Evolutionary conservation across 2,797 vertebrate genomes (phyloP).

Genomic region (Bradypodion pumilum): DNA sequence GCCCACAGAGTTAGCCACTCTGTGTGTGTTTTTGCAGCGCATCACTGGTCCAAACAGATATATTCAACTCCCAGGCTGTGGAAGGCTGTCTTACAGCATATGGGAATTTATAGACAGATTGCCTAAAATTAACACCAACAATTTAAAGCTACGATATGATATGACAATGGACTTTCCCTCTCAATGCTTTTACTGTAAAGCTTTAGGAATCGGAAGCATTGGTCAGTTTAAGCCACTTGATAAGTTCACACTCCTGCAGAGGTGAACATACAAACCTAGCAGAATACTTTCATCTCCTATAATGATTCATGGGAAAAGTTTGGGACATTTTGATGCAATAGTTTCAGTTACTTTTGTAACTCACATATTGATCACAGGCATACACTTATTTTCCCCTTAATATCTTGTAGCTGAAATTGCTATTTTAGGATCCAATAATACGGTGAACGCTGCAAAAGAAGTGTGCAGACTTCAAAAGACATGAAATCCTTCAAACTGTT

Average conservation of each 20-base stretch:
- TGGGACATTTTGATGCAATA: background rate
- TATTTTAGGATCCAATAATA: slow-evolving; percentile 26
- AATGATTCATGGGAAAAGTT: background rate
- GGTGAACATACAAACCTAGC: no score
- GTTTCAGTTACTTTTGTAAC: background rate
- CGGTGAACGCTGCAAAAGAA: slow-evolving; percentile 47
- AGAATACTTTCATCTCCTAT: no score
- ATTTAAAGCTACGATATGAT: no score
- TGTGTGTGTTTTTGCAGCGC: no score
- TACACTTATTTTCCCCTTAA: slow-evolving; percentile 2
- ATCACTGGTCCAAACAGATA: background rate
- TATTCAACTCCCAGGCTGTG: background rate
- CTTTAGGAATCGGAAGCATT: background rate
- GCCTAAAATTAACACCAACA: background rate
- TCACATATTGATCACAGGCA: background rate
- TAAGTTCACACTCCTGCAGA: background rate
- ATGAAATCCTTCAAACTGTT: slow-evolving; percentile 26
- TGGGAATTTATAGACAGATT: background rate
- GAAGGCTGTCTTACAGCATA: background rate
- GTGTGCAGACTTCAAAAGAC: background rate
- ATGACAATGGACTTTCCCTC: no score
- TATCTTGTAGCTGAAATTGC: slow-evolving; percentile 29
- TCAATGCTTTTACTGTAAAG: background rate
- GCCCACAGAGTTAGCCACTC: no score
- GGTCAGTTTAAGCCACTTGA: background rate